Conservation (phyloP, 2,113 vertebrate species). For the Megaceryle torquata region DNA sequence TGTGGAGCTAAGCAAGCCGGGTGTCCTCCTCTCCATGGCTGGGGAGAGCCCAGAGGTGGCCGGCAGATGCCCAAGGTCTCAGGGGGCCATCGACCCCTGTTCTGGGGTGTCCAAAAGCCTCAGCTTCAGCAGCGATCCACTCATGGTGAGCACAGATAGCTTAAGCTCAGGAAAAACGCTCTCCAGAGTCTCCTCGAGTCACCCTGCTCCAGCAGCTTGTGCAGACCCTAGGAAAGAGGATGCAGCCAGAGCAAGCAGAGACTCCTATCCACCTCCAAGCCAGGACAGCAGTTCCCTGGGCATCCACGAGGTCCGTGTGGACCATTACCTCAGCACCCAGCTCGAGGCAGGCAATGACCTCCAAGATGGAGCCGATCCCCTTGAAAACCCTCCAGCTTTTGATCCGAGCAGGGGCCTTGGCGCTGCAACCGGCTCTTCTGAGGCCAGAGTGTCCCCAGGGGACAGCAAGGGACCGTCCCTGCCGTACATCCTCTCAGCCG, state of each 20-base stretch:
- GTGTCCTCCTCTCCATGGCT: fast-evolving
- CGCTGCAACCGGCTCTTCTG: neutral
- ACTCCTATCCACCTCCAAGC: fast-evolving
- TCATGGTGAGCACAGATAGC: neutral
- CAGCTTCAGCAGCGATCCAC: neutral
- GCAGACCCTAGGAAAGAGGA: neutral
- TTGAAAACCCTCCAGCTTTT: neutral
- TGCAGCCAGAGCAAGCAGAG: neutral
- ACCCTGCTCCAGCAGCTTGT: fast-evolving
- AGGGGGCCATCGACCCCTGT: fast-evolving
- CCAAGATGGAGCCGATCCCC: fast-evolving
- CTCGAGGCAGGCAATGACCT: fast-evolving
- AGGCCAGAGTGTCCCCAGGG: fast-evolving
- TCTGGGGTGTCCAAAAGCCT: fast-evolving
- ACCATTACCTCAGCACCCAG: neutral
- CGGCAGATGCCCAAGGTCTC: fast-evolving
- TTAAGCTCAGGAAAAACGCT: fast-evolving
- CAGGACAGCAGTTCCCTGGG: neutral
- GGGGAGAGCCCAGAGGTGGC: neutral
- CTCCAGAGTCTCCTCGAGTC: neutral
- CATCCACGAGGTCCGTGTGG: neutral
- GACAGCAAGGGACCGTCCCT: neutral
- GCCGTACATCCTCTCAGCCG: neutral
- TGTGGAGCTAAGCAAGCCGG: neutral
- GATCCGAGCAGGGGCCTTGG: fast-evolving